Conservation (phyloP, 2,113 vertebrate species). For the Tetrao urogallus region DNA sequence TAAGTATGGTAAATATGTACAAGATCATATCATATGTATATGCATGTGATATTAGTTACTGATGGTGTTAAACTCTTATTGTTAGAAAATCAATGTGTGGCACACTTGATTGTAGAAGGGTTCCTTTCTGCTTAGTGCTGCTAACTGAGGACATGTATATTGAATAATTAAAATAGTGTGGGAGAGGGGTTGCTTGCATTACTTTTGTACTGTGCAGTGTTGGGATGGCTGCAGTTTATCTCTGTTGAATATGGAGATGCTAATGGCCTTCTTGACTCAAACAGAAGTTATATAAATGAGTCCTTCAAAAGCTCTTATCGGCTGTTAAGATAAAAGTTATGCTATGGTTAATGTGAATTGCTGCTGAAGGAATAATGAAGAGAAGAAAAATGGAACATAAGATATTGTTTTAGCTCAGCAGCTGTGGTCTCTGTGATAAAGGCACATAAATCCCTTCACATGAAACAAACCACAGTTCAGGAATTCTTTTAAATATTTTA, state of each 20-base stretch:
- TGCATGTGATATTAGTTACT: neutral
- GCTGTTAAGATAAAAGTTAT: neutral
- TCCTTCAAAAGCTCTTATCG: neutral
- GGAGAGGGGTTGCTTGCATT: neutral
- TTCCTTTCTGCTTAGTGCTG: neutral
- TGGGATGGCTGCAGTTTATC: neutral
- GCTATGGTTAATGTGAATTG: neutral
- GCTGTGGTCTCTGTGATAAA: conserved; percentile 35
- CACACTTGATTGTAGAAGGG: neutral
- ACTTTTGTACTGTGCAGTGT: rapidly evolving
- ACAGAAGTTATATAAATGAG: neutral
- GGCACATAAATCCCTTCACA: neutral
- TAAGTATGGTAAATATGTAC: neutral
- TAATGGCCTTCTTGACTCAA: neutral
- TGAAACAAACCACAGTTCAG: neutral
- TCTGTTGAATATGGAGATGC: neutral
- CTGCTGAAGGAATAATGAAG: neutral
- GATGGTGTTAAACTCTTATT: neutral
- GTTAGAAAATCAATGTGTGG: neutral
- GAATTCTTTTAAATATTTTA: neutral
- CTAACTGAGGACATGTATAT: rapidly evolving
- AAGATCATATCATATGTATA: too few relatives aligned
- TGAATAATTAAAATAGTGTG: neutral
- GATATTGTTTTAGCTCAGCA: neutral
- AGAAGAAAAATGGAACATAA: neutral